phyloP scores from a whole-genome alignment of 1,140 invertebrate genomes.

The Ptiloglossa arizonensis region DNA sequence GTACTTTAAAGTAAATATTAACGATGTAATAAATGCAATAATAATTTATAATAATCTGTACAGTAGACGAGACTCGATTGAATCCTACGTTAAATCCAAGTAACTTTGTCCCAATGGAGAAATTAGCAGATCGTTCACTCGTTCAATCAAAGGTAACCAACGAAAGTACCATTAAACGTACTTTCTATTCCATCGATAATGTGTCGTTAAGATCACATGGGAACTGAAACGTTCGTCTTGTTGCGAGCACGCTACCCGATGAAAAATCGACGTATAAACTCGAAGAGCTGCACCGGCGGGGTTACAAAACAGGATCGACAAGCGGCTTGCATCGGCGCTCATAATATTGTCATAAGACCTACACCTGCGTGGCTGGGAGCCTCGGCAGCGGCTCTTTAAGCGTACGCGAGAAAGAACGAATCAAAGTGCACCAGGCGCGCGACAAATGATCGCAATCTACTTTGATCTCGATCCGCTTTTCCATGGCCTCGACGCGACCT shows the following conservation, averaged over 20 bases:
- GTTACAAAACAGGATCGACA: constrained; percentile 67
- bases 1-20: too few relatives aligned
- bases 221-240: not conserved
- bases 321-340: constrained; percentile 62
- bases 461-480: constrained; percentile 68
- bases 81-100: too few relatives aligned
- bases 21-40: too few relatives aligned
- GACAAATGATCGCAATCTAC: constrained; percentile 59
- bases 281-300: constrained; percentile 37
- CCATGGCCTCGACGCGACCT: constrained; percentile 49
- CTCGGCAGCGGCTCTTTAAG: constrained; percentile 29
- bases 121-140: not conserved
- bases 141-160: not conserved
- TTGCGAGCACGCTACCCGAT: not conserved
- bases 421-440: constrained; percentile 32
- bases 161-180: not conserved
- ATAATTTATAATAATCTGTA: too few relatives aligned
- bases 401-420: constrained; percentile 44
- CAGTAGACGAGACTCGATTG: too few relatives aligned
- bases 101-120: too few relatives aligned
- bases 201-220: not conserved
- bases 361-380: constrained; percentile 57
- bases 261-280: constrained; percentile 20
- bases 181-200: not conserved
- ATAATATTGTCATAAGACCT: constrained; percentile 74